Percentiles rank a stretch among this genome's conserved stretches.
These are phyloP conservation scores for Platycercus adscitus DNA, from an alignment of 2,113 vertebrate species.

Conservation along the genomic window DNA sequence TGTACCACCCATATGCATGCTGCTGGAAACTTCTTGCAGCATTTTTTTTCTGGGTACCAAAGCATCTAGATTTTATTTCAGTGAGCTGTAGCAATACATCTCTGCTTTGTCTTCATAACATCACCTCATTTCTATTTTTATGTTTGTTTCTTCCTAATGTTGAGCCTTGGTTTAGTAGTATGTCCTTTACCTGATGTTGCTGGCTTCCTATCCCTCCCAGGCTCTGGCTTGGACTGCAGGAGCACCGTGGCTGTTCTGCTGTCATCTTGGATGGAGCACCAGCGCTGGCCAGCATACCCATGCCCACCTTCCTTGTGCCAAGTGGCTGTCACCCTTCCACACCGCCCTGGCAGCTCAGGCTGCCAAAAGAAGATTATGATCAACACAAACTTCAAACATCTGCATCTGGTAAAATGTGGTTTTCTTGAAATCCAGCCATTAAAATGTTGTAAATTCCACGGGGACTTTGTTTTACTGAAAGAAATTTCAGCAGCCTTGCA, in stretches of 20 bases:
- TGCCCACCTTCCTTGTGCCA: not conserved
- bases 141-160: accelerated
- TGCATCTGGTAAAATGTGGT: not conserved
- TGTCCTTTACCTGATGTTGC: accelerated
- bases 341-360: not conserved
- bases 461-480: not conserved
- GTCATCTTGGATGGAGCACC: too few species aligned
- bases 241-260: not conserved
- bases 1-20: accelerated
- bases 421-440: not conserved
- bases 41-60: accelerated
- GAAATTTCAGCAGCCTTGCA: not conserved
- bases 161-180: not conserved
- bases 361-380: not conserved
- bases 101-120: not conserved
- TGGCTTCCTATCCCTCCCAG: not conserved
- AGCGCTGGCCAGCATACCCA: accelerated
- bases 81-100: accelerated
- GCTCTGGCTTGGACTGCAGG: not conserved
- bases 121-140: accelerated
- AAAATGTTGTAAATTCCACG: not conserved
- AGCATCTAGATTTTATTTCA: not conserved
- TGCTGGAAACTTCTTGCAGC: not conserved
- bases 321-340: not conserved
- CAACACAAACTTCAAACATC: not conserved